Evolutionary conservation across 2,113 vertebrate genomes (phyloP).

Genomic region (Pluvialis apricaria): DNA sequence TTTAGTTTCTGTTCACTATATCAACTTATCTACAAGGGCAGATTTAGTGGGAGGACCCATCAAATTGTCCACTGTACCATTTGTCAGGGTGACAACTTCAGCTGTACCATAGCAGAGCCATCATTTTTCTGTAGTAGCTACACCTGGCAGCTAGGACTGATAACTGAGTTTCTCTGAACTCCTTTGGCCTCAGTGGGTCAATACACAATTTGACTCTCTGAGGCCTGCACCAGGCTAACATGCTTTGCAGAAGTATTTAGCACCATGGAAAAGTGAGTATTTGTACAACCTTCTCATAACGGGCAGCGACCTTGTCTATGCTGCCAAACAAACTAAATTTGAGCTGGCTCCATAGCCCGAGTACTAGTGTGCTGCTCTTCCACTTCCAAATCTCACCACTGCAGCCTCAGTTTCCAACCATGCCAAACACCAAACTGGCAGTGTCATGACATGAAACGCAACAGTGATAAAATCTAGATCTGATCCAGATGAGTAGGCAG

Average conservation of each 20-base stretch:
- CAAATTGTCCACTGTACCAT: neutral
- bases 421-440: neutral
- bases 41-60: neutral
- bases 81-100: neutral
- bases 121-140: neutral
- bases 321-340: neutral
- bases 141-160: neutral
- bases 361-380: accelerated
- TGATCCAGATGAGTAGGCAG: neutral
- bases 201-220: neutral
- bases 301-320: neutral
- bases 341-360: neutral
- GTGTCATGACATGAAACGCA: neutral
- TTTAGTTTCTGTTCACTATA: neutral
- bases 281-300: neutral
- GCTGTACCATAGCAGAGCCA: neutral
- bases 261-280: neutral
- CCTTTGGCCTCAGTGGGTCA: neutral
- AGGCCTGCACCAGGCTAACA: neutral
- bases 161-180: neutral
- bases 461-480: neutral
- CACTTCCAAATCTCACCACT: neutral
- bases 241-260: neutral
- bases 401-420: neutral
- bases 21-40: neutral